Conservation (phyloP, 2,888 invertebrate genomes). For the Limnephilus lunatus region DNA sequence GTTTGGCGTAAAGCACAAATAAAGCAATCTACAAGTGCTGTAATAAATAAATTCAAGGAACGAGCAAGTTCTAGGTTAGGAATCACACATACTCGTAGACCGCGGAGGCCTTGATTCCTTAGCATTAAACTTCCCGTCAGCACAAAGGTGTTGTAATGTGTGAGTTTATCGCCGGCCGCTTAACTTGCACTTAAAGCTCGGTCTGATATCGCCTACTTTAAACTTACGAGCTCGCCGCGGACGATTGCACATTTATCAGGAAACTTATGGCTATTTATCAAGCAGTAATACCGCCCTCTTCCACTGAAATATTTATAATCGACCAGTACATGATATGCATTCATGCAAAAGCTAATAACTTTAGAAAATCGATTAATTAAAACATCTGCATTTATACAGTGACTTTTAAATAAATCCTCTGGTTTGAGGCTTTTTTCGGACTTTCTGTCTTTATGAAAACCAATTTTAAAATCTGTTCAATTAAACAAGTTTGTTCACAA, state of each 20-base stretch:
- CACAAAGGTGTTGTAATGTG: not conserved
- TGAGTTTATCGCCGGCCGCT: not conserved
- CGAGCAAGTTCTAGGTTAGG: not conserved
- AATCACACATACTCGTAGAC: not conserved
- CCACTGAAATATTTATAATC: not conserved
- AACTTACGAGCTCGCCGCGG: not conserved
- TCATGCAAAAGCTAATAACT: not conserved
- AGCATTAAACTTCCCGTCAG: not conserved
- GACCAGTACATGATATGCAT: not conserved
- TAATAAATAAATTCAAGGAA: not conserved
- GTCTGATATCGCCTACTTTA: constrained; percentile 9
- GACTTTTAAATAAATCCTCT: too few relatives aligned
- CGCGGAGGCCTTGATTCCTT: not conserved
- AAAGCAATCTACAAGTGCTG: not conserved
- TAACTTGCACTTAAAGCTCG: constrained; percentile 1
- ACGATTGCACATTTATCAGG: constrained; percentile 23
- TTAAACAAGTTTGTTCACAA: too few relatives aligned
- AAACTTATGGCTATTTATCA: constrained; percentile 20
- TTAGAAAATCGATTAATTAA: not conserved
- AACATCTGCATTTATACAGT: too few relatives aligned
- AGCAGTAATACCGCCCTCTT: not conserved
- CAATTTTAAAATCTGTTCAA: too few relatives aligned
- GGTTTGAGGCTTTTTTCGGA: too few relatives aligned
- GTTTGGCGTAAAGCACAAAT: not conserved
- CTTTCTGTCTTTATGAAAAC: too few relatives aligned